Conservation (phyloP, 2,113 vertebrate genomes). For the Grantiella picta region DNA sequence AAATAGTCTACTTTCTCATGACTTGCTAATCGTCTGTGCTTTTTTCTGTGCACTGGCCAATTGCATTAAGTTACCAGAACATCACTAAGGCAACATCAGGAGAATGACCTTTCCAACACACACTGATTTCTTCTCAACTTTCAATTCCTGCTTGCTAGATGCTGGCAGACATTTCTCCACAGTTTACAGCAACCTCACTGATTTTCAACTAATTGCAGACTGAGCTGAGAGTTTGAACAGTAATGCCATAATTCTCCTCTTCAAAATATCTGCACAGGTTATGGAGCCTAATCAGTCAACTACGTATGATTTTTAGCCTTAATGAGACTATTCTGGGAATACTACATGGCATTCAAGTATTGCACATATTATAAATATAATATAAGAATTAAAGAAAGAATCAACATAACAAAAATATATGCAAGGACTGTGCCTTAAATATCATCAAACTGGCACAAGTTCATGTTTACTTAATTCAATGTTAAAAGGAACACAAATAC, state of each 20-base stretch:
- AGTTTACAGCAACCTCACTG: not conserved
- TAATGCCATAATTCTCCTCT: not conserved
- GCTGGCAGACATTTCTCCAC: not conserved
- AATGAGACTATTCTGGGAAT: not conserved
- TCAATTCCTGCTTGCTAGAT: not conserved
- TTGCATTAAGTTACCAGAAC: constrained; percentile 5
- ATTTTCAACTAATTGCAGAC: not conserved
- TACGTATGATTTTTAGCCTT: not conserved
- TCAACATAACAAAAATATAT: not conserved
- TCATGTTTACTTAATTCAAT: not conserved
- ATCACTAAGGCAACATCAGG: constrained; percentile 33
- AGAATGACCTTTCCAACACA: constrained; percentile 2
- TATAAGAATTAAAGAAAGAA: not conserved
- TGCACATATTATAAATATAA: not conserved
- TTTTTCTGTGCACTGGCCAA: not conserved
- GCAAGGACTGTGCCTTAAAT: not conserved
- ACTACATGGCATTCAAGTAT: not conserved
- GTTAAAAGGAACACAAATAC: not conserved
- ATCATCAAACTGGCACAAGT: not conserved
- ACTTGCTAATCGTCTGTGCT: not conserved
- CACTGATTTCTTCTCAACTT: constrained; percentile 19
- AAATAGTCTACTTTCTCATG: not conserved
- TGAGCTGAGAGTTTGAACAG: not conserved
- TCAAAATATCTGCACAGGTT: not conserved
- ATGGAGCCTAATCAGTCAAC: not conserved